Base-by-base conservation (phyloP, 2,888 invertebrate species). In the Prenolepis imparis region DNA sequence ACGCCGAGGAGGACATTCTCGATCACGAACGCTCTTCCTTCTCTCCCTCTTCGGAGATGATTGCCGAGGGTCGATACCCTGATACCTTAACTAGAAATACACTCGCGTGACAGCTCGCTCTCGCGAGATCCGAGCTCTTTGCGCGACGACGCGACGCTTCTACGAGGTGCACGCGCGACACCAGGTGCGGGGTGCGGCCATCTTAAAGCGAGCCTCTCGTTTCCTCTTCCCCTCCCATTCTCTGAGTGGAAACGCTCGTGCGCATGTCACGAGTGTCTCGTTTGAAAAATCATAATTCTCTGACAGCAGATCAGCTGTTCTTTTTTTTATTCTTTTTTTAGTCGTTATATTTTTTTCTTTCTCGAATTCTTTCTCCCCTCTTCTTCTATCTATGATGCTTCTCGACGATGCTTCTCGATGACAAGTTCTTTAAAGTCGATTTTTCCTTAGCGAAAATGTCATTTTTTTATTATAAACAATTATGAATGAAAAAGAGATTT, bases 141-240 rank as follows among this genome's bases (percentile, higher is more conserved):
- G 55, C 41, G 68, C 41, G 68, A 52, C 52, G 52, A 68, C 52
- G 21, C 3, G 36, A 32, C 32, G 59, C 24, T 44, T 4, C 32
- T 21, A 61, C 21, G 15, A 15, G 68, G 44, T 55, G 39, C 15
- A 67, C 55, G n/a, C 64, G 80, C 74, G 82, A 86, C 81, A 84
- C 85, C 84, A 84, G 75, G 61, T 52, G 82, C 83, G 77, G 87
- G 75, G 61, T 52, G 82, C 84, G 77, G 87, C 87, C 90, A 90
- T 90, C 70, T 90, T 90, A 88, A 87, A 87, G 61, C 61, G 70
- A 70, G 61, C 15, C 11, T 61, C 68, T 15, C 52, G 67, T 41
- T 74, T 59, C 57, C 41, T 67, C 57, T 61, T 28, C 67, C 61
- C 64, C 63, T 36, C 24, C 28, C 28, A 1, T 3, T 28, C 28